A percentile compares a stretch with the other conserved stretches of the same genome.
Evolutionary conservation across 2,113 vertebrate species (phyloP).

Genomic region (Terrapene triunguis): DNA sequence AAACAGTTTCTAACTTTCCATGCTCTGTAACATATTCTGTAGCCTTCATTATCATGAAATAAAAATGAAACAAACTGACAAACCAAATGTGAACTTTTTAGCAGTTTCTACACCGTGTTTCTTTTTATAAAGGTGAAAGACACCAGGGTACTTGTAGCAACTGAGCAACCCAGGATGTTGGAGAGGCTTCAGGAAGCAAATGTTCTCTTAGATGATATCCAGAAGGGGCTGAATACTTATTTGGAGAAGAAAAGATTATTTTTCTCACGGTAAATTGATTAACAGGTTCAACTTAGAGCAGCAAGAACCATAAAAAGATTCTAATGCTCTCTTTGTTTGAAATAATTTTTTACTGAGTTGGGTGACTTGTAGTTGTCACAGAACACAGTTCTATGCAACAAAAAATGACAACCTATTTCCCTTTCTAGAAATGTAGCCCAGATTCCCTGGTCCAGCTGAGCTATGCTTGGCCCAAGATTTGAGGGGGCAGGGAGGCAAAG

Average conservation of each 20-base stretch:
- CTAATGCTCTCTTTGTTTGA: neutral
- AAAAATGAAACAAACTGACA: neutral
- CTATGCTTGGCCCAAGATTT: neutral
- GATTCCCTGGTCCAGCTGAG: neutral
- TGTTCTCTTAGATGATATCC: constrained; percentile 87
- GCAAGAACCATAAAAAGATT: neutral
- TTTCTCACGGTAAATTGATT: constrained; percentile 85
- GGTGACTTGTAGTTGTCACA: neutral
- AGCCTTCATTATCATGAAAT: neutral
- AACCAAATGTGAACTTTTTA: neutral
- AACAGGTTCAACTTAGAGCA: neutral
- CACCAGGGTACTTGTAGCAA: constrained; percentile 84
- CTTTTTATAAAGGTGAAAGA: constrained; percentile 78
- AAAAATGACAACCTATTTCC: neutral
- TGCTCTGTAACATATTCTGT: neutral
- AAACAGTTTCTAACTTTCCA: neutral
- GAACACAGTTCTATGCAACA: neutral
- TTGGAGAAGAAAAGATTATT: constrained; percentile 89
- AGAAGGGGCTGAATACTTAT: constrained; percentile 89
- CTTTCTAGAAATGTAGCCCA: neutral
- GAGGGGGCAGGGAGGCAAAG: neutral
- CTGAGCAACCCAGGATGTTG: constrained; percentile 87
- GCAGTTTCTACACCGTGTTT: constrained; percentile 9
- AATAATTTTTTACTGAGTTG: neutral
- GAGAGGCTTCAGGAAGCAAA: constrained; percentile 89